Evolutionary conservation across 2,888 invertebrate genomes (phyloP), one percentile per base, ranked within the genome.

Genomic region (Acanthosepion lycidas): DNA sequence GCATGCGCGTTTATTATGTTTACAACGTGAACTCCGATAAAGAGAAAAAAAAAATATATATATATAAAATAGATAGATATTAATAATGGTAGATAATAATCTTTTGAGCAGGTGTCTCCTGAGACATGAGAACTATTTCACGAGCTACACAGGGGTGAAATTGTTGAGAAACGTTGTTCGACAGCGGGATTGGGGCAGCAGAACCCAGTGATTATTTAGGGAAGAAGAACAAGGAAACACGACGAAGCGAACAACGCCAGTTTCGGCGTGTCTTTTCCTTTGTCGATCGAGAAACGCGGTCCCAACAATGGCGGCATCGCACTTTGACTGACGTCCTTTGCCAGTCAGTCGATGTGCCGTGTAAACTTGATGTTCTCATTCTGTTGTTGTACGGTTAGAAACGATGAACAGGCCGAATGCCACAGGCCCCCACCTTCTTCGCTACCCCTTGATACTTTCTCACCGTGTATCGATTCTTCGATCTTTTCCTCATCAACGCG

Each of bases 401-500:
- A 78, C 78, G n/a, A 78, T n/a, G n/a, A 78, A 78, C 78, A 78
- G 15, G n/a, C 78, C 42, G 78, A n/a, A 33, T n/a, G 78, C 78
- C 78, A n/a, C n/a, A 78, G n/a, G 12, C 78, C 78, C 15, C n/a
- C n/a, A 5, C n/a, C 5, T 33, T n/a, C n/a, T n/a, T 8, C n/a
- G 12, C 78, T 8, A 15, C 18, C n/a, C 8, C 8, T 51, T 23
- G 59, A 78, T 78, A 78, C 78, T 78, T 78, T 78, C 15, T 33
- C n/a, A 78, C 15, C 78, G 15, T 78, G 5, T 78, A 78, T 78
- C 78, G 78, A 78, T 78, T 33, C 78, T 33, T 78, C 78, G 78
- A 78, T 78, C 78, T 78, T 78, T 78, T 78, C 78, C 78, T 78
- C 78, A 78, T 78, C 78, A 78, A 78, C 78, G 78, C 78, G 78